Evolutionary conservation across 2,797 vertebrate species (phyloP).

Genomic region (Gambelia wislizenii): DNA sequence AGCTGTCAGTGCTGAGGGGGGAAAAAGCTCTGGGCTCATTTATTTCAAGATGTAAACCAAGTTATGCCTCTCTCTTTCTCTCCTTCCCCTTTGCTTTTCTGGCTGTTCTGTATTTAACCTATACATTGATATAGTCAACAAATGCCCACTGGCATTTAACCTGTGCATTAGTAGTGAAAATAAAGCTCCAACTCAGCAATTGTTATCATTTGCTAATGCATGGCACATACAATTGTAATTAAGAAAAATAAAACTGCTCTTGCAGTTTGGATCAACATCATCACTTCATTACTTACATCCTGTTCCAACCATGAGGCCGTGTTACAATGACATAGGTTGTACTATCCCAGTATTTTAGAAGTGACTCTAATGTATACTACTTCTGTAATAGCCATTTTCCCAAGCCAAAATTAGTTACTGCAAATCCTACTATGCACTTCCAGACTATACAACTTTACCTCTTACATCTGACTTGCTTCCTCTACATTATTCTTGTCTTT

Average conservation of each 20-base stretch:
- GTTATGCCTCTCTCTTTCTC: neutral
- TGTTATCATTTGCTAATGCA: conserved; percentile 63
- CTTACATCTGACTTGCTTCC: neutral
- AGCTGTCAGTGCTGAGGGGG: neutral
- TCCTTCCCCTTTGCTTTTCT: neutral
- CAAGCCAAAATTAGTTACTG: fast-evolving
- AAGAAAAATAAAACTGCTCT: conserved; percentile 50
- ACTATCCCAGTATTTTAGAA: neutral
- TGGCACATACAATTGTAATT: conserved; percentile 50
- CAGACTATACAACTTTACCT: neutral
- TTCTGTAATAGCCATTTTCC: neutral
- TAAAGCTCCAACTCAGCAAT: conserved; percentile 21
- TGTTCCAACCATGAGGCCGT: neutral
- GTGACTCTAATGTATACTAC: neutral
- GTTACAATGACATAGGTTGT: neutral
- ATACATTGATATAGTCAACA: no score
- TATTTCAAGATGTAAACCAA: conserved; percentile 22
- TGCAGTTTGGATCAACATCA: conserved; percentile 33
- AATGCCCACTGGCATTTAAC: conserved; percentile 19
- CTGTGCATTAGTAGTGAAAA: neutral
- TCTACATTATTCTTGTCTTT: neutral
- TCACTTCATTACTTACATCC: conserved; percentile 5
- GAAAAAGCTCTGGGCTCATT: neutral
- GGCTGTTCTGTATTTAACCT: no score
- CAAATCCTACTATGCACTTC: neutral